phyloP scores from a whole-genome alignment of 2,113 vertebrate genomes.

The Todiramphus saurophagus region DNA sequence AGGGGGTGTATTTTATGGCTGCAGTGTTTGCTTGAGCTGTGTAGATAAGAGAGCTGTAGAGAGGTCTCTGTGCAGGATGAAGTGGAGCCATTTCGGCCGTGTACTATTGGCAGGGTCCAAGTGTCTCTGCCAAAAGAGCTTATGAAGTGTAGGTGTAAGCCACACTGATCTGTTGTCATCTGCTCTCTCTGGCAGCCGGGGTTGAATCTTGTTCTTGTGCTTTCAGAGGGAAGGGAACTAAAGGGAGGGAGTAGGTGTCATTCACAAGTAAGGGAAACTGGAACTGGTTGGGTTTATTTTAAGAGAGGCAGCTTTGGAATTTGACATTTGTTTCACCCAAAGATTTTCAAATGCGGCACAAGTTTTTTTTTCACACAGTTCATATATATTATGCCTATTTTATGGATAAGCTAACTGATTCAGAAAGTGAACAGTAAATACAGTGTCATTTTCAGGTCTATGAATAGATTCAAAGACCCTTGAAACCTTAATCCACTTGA shows the following conservation, averaged over 20 bases:
- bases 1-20: slow-evolving; percentile 2
- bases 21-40: slow-evolving; percentile 21
- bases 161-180: neutral
- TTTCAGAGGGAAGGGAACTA: neutral
- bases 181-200: neutral
- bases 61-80: rapidly evolving
- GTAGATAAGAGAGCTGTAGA: neutral
- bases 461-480: slow-evolving; percentile 36
- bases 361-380: neutral
- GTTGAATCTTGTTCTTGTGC: neutral
- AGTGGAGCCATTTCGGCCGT: neutral
- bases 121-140: neutral
- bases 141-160: neutral
- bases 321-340: neutral
- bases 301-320: neutral
- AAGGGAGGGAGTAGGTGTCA: neutral
- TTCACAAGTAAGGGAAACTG: neutral
- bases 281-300: neutral
- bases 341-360: neutral
- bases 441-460: neutral
- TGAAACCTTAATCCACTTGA: slow-evolving; percentile 55
- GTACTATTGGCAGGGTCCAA: neutral
- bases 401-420: neutral
- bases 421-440: neutral
- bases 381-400: neutral